phyloP scores from a whole-genome alignment of 2,888 invertebrate species.

The Sylvicola fuscatus region DNA sequence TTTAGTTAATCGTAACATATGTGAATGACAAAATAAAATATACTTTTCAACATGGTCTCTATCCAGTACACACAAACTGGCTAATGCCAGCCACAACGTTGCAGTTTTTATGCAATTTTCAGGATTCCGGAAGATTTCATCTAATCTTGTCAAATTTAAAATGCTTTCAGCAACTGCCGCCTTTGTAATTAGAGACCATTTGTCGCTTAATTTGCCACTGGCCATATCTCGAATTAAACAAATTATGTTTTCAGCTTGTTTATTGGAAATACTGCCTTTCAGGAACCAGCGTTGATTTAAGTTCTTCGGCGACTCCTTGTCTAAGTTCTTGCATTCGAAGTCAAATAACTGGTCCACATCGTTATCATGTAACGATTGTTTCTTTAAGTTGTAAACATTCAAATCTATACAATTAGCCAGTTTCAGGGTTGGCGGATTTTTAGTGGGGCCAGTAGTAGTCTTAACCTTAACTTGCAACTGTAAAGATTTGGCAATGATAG shows the following conservation, averaged over 20 bases:
- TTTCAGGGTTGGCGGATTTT: constrained; percentile 25
- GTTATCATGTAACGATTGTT: not conserved
- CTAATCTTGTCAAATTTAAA: constrained; percentile 58
- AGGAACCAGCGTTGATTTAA: constrained; percentile 57
- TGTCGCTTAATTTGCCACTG: constrained; percentile 61
- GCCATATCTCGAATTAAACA: constrained; percentile 81
- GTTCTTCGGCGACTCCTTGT: constrained; percentile 12
- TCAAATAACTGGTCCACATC: not conserved
- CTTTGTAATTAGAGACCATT: constrained; percentile 76
- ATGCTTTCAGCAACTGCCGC: constrained; percentile 75
- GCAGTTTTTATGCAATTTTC: constrained; percentile 63
- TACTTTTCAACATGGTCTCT: constrained; percentile 63
- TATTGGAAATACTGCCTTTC: constrained; percentile 60
- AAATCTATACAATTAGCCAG: constrained; percentile 22
- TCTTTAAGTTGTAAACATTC: constrained; percentile 18
- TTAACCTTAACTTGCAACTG: constrained; percentile 68
- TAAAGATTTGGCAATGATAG: constrained; percentile 78
- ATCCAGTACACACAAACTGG: constrained; percentile 82
- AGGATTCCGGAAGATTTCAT: constrained; percentile 53
- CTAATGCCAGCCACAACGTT: constrained; percentile 78
- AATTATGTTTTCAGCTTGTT: constrained; percentile 75
- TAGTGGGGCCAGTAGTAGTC: constrained; percentile 27
- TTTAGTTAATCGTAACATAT: too few species aligned
- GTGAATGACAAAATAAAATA: constrained; percentile 14
- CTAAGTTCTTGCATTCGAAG: not conserved